A percentile compares a stretch with the other conserved stretches of the same genome.
Conservation (phyloP, 2,113 vertebrate genomes). For the Pogona vitticeps region DNA sequence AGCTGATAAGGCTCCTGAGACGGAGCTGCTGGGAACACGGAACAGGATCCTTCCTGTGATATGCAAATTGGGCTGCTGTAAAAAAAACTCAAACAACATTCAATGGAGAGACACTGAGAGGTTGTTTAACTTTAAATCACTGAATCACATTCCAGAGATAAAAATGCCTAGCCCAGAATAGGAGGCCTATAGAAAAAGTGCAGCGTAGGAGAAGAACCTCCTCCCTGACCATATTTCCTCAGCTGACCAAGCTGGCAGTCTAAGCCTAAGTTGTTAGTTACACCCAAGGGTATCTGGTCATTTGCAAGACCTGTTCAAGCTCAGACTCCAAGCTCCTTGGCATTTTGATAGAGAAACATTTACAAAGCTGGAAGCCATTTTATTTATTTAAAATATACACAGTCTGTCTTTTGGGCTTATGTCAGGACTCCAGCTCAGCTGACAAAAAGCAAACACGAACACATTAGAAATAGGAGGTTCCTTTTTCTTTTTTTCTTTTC, state of each 20-base stretch:
- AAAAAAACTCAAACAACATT: constrained; percentile 54
- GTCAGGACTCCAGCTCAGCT: neutral
- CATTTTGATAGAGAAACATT: neutral
- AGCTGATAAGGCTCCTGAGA: constrained; percentile 59
- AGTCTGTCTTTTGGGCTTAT: neutral
- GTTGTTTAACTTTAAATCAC: constrained; percentile 41
- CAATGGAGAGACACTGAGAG: constrained; percentile 49
- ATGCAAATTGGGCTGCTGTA: constrained; percentile 51
- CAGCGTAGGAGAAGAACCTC: neutral
- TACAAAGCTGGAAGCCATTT: neutral
- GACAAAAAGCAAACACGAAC: neutral
- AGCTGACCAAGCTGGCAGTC: neutral
- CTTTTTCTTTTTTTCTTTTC: neutral
- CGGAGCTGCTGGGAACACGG: constrained; percentile 39
- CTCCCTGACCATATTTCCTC: neutral
- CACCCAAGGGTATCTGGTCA: neutral
- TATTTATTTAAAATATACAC: neutral
- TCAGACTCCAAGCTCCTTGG: neutral
- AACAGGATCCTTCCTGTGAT: constrained; percentile 58
- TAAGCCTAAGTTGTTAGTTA: constrained; percentile 26
- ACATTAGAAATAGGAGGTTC: neutral
- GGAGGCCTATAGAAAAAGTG: constrained; percentile 23
- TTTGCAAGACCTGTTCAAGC: constrained; percentile 43
- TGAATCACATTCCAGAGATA: constrained; percentile 47
- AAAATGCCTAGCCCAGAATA: constrained; percentile 27